These are phyloP conservation scores for Xestia ashworthii DNA, from an alignment of 2,888 invertebrate genomes.

Conservation along the genomic window DNA sequence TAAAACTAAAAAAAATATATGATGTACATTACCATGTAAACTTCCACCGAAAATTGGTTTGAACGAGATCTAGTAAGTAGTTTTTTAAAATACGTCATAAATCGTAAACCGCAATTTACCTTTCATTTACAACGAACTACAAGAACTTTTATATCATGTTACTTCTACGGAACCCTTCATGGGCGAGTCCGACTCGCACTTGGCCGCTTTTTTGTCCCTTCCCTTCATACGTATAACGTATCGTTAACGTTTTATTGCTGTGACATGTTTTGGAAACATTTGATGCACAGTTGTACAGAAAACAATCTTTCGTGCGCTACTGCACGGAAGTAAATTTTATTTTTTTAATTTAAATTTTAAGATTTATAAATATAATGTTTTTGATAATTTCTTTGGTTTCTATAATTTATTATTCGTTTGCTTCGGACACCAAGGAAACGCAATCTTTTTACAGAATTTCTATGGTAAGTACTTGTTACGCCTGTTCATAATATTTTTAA, in stretches of 20 bases:
- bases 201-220: slow-evolving; percentile 6
- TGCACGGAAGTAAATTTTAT: slow-evolving; percentile 35
- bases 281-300: slow-evolving; percentile 54
- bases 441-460: slow-evolving; percentile 76
- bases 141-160: too few species aligned
- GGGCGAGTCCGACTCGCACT: too few species aligned
- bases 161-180: too few species aligned
- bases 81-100: too few species aligned
- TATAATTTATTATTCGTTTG: slow-evolving; percentile 36
- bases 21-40: too few species aligned
- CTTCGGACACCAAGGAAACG: slow-evolving; percentile 34
- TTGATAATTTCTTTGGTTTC: slow-evolving; percentile 50
- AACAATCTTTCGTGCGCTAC: slow-evolving; percentile 42
- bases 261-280: slow-evolving; percentile 63
- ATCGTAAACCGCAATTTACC: too few species aligned
- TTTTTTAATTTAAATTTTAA: slow-evolving; percentile 41
- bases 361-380: slow-evolving; percentile 52
- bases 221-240: slow-evolving; percentile 27
- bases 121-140: too few species aligned
- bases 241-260: slow-evolving; percentile 57
- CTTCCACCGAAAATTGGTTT: too few species aligned
- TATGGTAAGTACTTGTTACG: slow-evolving; percentile 76
- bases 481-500: neutral
- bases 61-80: too few species aligned
- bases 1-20: too few species aligned